Evolutionary conservation across 2,888 invertebrate species (phyloP).

Genomic region (Folsomia candida): DNA sequence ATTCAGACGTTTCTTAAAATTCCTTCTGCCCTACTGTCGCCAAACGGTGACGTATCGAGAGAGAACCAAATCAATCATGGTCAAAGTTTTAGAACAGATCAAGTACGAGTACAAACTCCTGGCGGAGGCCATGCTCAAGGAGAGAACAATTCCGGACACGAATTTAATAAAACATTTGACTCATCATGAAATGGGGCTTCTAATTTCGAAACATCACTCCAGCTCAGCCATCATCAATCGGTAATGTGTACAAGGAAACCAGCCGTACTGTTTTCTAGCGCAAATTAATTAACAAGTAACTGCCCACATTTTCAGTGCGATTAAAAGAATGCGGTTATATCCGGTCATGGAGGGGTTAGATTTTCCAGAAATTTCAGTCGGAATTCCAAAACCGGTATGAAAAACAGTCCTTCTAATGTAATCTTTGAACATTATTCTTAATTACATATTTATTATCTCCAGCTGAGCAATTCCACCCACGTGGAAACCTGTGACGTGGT

Average conservation of each 20-base stretch:
- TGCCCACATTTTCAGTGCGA: no score
- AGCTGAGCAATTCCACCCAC: conserved; percentile 28
- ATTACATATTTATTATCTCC: no score
- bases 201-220: conserved; percentile 55
- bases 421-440: no score
- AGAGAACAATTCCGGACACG: conserved; percentile 65
- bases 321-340: conserved; percentile 64
- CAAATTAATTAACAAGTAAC: no score
- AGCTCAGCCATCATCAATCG: conserved; percentile 52
- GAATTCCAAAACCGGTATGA: conserved; percentile 56
- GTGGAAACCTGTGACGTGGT: conserved; percentile 39
- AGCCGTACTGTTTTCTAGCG: no score
- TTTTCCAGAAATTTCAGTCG: conserved; percentile 64
- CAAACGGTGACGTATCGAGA: conserved; percentile 66
- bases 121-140: conserved; percentile 61
- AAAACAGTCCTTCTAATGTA: no score
- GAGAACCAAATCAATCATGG: conserved; percentile 62
- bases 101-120: conserved; percentile 62
- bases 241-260: no score
- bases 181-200: conserved; percentile 63
- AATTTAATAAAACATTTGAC: conserved; percentile 69
- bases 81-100: conserved; percentile 60
- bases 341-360: conserved; percentile 62
- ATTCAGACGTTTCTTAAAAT: conserved; percentile 61
- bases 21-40: conserved; percentile 63